Percentiles rank a stretch among this genome's conserved stretches.
Evolutionary conservation across 2,797 vertebrate genomes (phyloP).

Genomic region (Sciurus vulgaris): DNA sequence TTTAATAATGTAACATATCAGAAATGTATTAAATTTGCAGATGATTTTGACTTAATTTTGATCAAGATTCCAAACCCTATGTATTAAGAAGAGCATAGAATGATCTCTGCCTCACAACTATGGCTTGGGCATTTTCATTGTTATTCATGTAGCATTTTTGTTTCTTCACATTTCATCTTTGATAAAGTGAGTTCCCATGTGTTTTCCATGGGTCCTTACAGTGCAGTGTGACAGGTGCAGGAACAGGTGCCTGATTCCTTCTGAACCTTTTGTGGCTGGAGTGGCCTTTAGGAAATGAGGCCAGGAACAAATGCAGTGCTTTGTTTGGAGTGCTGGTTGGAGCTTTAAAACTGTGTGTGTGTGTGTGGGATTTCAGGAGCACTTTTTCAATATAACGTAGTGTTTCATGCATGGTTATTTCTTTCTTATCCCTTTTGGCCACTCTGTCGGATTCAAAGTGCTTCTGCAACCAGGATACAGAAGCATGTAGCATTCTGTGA

Average conservation of each 20-base stretch:
- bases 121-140: not conserved
- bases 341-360: not conserved
- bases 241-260: conserved; percentile 45
- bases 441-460: not conserved
- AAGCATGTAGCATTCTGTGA: not conserved
- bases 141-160: not conserved
- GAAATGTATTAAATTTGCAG: not conserved
- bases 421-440: not conserved
- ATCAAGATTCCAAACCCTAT: not conserved
- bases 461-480: not conserved
- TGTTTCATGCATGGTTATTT: conserved; percentile 9
- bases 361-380: conserved; percentile 22
- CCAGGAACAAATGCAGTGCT: not conserved
- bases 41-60: not conserved
- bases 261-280: not conserved
- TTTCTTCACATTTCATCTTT: not conserved
- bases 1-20: not conserved
- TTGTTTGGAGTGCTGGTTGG: not conserved
- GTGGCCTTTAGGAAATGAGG: not conserved
- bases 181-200: accelerated
- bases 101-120: not conserved
- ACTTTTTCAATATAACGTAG: not conserved
- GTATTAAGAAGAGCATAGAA: not conserved
- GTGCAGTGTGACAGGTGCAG: not conserved
- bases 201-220: not conserved